Base-by-base conservation (phyloP, 2,113 vertebrate species). In the Peromyscus leucopus region DNA sequence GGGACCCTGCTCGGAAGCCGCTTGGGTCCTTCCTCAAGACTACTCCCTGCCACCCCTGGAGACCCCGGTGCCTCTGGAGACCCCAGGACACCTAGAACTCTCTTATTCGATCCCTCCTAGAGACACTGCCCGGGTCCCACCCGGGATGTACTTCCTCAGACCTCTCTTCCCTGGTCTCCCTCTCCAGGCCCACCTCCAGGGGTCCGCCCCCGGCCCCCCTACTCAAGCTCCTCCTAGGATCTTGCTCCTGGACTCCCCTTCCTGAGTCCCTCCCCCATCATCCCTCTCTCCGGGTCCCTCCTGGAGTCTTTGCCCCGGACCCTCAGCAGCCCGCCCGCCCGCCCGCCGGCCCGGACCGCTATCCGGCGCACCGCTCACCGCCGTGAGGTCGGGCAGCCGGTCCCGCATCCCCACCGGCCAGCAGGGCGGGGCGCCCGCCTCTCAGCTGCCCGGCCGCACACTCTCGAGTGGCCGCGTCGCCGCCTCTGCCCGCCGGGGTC, bases 361-460 rank as follows among this genome's bases (percentile, higher is more conserved):
- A 93, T 12, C 85, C 10, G 57, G 83, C 33, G 7, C 2, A 8
- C n/a, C 57, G 67, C 99, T 99, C 98, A 99, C 99, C 98, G 98
- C 98, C 31, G 98, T 97, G 97, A 99, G 96, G 86, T 99, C 99
- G 3, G 99, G 98, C 97, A 99, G 98, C 86, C 99, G 99, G 98
- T 99, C 99, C 99, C 98, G 99, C 99, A 99, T 99, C 93, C 95
- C 96, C 95, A 48, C 90, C 26, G 59, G 89, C 89, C 59, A 75
- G 79, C 80, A 91, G 75, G 69, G 71, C n/a, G 55, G 78, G 59
- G 69, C 75, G 31, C 95, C 89, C 7, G 83, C 88, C 7, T 72
- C 90, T 91, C 97, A 42, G 6, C 84, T 95, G 57, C 28, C 83
- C 65, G 13, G 75, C 78, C 16, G 11, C 71, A 8, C 24, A 2